Evolutionary conservation across 2,113 vertebrate genomes (phyloP).

Genomic region (Regulus satrapa): DNA sequence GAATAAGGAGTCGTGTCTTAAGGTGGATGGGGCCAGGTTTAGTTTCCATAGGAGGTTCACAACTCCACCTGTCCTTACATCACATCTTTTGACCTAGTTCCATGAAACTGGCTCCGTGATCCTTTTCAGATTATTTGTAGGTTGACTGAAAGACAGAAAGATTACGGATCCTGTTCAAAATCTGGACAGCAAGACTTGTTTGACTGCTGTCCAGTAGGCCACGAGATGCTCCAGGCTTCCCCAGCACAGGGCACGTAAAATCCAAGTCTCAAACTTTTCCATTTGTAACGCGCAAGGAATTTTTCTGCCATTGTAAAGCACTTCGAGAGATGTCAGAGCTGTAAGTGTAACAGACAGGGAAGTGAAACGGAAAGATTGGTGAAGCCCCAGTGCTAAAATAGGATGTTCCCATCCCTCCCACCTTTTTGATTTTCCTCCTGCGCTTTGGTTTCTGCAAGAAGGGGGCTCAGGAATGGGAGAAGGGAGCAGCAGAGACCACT

Average conservation of each 20-base stretch:
- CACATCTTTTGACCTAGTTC: background rate
- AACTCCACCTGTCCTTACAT: background rate
- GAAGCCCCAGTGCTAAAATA: background rate
- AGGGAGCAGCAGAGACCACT: background rate
- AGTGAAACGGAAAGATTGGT: background rate
- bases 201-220: background rate
- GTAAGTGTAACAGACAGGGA: background rate
- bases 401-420: background rate
- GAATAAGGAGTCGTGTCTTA: background rate
- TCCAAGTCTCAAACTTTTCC: background rate
- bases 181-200: background rate
- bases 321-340: background rate
- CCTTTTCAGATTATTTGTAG: background rate
- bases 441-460: background rate
- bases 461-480: rapidly evolving
- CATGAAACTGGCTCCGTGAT: background rate
- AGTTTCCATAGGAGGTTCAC: background rate
- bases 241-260: rapidly evolving
- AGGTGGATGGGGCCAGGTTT: background rate
- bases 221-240: background rate
- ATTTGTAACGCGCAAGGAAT: background rate
- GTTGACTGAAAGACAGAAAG: background rate
- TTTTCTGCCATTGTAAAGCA: background rate
- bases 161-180: background rate
- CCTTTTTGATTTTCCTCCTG: background rate